phyloP scores from a whole-genome alignment of 2,113 vertebrate species.

The Osmerus eperlanus region DNA sequence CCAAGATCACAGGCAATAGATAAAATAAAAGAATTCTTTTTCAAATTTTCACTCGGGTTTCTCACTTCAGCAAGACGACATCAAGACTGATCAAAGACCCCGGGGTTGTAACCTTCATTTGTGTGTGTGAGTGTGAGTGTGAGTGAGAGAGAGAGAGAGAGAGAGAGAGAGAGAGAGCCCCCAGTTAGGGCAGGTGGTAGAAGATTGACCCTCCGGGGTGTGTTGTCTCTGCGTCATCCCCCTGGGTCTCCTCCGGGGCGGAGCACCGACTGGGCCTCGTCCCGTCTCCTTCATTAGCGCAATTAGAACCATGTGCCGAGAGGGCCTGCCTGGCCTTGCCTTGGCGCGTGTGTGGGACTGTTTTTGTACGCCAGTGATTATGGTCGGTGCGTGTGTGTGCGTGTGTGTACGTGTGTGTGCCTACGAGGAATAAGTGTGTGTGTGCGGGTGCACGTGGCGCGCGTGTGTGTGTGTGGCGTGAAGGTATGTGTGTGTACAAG shows the following conservation, averaged over 20 bases:
- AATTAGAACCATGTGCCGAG: slow-evolving; percentile 56
- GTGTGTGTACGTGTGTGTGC: slow-evolving; percentile 2
- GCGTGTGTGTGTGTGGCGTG: slow-evolving; percentile 32
- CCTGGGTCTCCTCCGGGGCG: not conserved
- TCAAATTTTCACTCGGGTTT: no score
- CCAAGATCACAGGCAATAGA: no score
- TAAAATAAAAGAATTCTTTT: no score
- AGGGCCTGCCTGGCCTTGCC: slow-evolving; percentile 30
- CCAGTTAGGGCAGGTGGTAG: no score
- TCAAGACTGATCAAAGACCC: no score
- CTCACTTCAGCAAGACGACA: no score
- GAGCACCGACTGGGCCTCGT: slow-evolving; percentile 37
- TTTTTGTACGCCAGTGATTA: slow-evolving; percentile 12
- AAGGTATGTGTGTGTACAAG: not conserved
- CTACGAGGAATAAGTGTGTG: not conserved
- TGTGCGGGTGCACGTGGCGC: not conserved
- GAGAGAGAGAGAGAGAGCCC: no score
- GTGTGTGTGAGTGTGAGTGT: no score
- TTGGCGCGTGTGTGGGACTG: slow-evolving; percentile 30
- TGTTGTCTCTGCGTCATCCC: not conserved
- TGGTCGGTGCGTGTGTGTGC: not conserved
- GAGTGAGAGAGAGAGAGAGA: no score
- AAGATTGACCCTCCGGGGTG: no score
- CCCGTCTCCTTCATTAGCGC: slow-evolving; percentile 51
- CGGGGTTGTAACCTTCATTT: no score